Evolutionary conservation across 2,888 invertebrate genomes (phyloP).

Genomic region (Antitype chi): DNA sequence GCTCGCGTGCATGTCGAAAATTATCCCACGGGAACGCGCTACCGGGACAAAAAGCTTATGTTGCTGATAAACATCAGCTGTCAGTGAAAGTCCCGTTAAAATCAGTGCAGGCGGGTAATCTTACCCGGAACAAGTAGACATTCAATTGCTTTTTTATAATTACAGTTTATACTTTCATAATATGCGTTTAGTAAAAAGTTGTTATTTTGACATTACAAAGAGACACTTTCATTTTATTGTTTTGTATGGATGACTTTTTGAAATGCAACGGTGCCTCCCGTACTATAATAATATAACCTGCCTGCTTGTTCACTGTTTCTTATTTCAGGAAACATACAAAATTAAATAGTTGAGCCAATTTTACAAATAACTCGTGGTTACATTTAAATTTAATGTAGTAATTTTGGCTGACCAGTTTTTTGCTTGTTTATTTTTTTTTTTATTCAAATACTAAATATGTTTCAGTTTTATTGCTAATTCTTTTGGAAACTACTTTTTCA

Average conservation of each 20-base stretch:
- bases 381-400: neutral
- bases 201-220: no score
- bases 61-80: no score
- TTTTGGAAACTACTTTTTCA: neutral
- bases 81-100: no score
- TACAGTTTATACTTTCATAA: no score
- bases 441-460: neutral
- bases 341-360: neutral
- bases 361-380: neutral
- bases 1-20: no score
- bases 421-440: neutral
- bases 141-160: no score
- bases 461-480: neutral
- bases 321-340: neutral
- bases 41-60: no score
- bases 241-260: neutral
- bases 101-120: no score
- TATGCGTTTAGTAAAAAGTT: no score
- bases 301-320: neutral
- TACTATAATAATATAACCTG: neutral
- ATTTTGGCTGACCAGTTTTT: neutral
- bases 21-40: no score
- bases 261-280: neutral
- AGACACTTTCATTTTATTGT: no score
- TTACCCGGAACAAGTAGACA: no score